Conservation (phyloP, 2,113 vertebrate species). For the Thomomys bottae region DNA sequence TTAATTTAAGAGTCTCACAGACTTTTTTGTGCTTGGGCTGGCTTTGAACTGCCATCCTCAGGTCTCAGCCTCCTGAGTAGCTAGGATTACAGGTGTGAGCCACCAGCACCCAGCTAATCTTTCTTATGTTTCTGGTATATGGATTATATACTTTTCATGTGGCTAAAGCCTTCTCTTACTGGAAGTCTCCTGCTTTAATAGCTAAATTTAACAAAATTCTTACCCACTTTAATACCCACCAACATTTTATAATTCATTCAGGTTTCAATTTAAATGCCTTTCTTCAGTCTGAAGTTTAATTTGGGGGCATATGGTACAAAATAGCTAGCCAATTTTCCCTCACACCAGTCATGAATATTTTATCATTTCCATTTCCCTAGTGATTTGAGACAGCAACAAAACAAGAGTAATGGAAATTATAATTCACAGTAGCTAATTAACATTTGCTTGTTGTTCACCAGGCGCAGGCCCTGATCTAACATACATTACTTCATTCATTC, state of each 20-base stretch:
- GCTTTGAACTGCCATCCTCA: too few species aligned
- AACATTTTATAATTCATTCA: constrained; percentile 30
- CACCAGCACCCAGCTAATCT: too few species aligned
- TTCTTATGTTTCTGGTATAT: neutral
- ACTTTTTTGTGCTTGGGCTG: too few species aligned
- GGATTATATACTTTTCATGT: neutral
- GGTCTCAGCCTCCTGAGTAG: too few species aligned
- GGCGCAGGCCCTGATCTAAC: neutral
- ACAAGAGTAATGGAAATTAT: neutral
- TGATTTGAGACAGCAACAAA: constrained; percentile 2
- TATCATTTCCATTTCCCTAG: neutral
- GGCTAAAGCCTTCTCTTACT: neutral
- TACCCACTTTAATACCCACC: neutral
- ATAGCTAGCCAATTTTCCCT: neutral
- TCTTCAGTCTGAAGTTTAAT: constrained; percentile 26
- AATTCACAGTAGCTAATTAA: neutral
- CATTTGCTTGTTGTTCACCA: neutral
- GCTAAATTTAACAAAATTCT: constrained; percentile 22
- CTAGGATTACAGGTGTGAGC: too few species aligned
- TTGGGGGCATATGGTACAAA: constrained; percentile 18
- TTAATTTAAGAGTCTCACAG: too few species aligned
- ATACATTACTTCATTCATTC: neutral
- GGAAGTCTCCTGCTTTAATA: neutral
- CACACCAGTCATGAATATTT: neutral
- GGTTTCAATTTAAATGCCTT: constrained; percentile 34